A percentile compares a stretch with the other conserved stretches of the same genome.
Conservation (phyloP, 2,888 invertebrate species). For the Aphidoletes aphidimyza region DNA sequence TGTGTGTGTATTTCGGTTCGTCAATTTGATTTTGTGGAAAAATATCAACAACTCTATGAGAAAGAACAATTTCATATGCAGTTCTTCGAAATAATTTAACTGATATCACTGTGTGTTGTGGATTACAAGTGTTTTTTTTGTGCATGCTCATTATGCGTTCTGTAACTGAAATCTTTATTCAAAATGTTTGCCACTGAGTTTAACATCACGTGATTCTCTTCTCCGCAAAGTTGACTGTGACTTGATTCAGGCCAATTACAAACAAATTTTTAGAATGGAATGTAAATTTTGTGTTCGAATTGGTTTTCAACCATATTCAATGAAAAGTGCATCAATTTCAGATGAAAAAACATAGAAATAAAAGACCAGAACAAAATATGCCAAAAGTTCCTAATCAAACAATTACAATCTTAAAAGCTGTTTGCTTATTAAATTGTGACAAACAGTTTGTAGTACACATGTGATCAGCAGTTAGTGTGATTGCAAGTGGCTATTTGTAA, state of each 20-base stretch:
- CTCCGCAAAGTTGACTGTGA: neutral
- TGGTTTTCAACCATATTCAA: neutral
- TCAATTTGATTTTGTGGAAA: too few relatives aligned
- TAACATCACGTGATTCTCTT: conserved; percentile 34
- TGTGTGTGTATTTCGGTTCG: too few relatives aligned
- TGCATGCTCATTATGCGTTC: too few relatives aligned
- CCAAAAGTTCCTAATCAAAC: conserved; percentile 36
- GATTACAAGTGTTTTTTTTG: too few relatives aligned
- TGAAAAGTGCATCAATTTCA: neutral
- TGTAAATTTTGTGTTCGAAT: neutral
- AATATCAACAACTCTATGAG: neutral
- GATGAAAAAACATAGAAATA: neutral
- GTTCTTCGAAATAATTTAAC: neutral
- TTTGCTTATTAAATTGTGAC: conserved; percentile 6
- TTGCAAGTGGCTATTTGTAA: conserved; percentile 45
- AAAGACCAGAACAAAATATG: neutral
- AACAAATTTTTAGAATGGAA: neutral
- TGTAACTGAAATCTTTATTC: conserved; percentile 13
- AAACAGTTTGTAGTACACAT: conserved; percentile 29
- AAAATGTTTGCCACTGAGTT: neutral
- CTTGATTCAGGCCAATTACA: neutral
- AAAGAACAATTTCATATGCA: neutral
- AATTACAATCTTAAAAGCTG: neutral
- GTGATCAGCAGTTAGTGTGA: conserved; percentile 24
- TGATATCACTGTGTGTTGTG: conserved; percentile 12